Evolutionary conservation across 2,797 vertebrate genomes (phyloP), one percentile per base, ranked within the genome.

Genomic region (Mormyrus proboscirostris): DNA sequence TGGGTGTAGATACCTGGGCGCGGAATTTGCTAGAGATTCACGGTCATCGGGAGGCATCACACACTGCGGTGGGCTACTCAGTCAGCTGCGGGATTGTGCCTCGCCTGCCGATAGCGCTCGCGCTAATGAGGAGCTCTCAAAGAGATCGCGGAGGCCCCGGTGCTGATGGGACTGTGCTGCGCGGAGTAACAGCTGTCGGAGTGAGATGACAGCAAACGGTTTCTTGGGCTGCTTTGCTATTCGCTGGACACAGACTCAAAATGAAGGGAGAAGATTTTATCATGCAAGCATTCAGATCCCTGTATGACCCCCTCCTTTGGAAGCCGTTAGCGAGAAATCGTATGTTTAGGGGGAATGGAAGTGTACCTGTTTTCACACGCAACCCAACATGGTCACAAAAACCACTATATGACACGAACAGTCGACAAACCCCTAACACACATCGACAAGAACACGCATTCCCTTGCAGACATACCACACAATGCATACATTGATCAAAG

Each of bases 191-290:
- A 84, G 65, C 44, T 47, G 44, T 92, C 94, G 94, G 95, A 94
- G 94, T 91, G 90, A 87, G 89, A 91, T 95, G 94, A 95, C 94
- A 94, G 94, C 93, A 91, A 93, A 90, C 92, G 90, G 91, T 25
- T 73, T 86, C 91, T 88, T 89, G 92, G 92, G 93, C 92, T 69
- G 93, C 93, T 91, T 55, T 50, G 47, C 87, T 92, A 94, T 93
- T 95, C 86, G n/a, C 29, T 53, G 95, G 93, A 94, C 89, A 92
- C 91, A 90, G 53, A 90, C 93, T 94, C 95, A 94, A 95, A 94
- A 95, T 94, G 95, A 87, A 94, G 91, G 90, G 90, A 57, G 79
- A 91, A 90, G 87, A 96, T 94, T 96, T 96, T 93, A 96, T 96
- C 95, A 97, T 38, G 65, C 65, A 69, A 69, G 29, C 65, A 69